Base-by-base conservation (phyloP, 1,140 invertebrate genomes). In the Mactra quadrangularis region DNA sequence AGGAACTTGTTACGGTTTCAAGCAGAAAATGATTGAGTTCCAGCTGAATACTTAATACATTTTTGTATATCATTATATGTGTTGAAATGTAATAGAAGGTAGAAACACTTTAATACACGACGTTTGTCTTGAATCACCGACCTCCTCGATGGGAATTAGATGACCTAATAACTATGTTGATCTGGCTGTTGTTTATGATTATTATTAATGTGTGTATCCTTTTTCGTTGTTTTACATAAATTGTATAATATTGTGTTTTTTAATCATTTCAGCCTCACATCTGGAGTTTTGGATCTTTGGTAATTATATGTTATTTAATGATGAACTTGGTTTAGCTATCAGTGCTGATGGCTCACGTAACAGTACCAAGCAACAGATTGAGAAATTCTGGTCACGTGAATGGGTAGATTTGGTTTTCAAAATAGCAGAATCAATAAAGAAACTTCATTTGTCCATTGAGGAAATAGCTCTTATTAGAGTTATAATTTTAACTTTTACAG, bases 201-300 rank as follows among this genome's bases (percentile, higher is more conserved):
- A n/a, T n/a, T n/a, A n/a, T n/a, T n/a, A n/a, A n/a, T n/a, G n/a
- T n/a, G n/a, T n/a, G n/a, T n/a, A n/a, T n/a, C n/a, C n/a, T n/a
- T n/a, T n/a, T n/a, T n/a, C n/a, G n/a, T n/a, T n/a, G n/a, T n/a
- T n/a, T n/a, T n/a, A n/a, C n/a, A n/a, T n/a, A n/a, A n/a, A n/a
- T n/a, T n/a, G n/a, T n/a, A n/a, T n/a, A 41, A 41, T 15, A 57
- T 29, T 57, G 15, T 25, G 15, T 31, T 59, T 25, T 35, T 33
- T 38, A 11, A 15, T 19, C 15, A 31, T 79, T 64, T 13, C 64
- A 79, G 76, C 62, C 2, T 68, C 76, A 2, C 76, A 79, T 66
- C 29, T 68, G 17, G 76, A 79, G 38, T 79, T 79, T 31, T 79
- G 76, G 76, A 45, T 79, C 45, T n/a, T 79, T 45, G 76, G 76